Conservation (phyloP, 2,888 invertebrate genomes). For the Latrodectus hesperus region DNA sequence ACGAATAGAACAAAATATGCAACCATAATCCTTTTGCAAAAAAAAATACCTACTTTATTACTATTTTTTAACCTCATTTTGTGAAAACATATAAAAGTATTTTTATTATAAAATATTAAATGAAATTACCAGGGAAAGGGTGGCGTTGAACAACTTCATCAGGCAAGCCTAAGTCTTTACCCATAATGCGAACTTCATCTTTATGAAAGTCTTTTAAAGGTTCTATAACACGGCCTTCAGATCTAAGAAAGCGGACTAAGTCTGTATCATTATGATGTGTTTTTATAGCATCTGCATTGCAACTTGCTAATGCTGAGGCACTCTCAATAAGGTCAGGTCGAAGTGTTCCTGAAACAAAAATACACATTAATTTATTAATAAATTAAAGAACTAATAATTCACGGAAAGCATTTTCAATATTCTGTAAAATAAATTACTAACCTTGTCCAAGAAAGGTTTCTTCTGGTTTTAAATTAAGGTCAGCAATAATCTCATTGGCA, state of each 20-base stretch:
- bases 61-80: too few species aligned
- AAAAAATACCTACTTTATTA: too few species aligned
- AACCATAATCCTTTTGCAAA: background rate
- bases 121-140: conserved; percentile 88
- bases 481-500: conserved; percentile 90
- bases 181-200: conserved; percentile 93
- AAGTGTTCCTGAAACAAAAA: conserved; percentile 82
- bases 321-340: conserved; percentile 99
- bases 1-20: background rate
- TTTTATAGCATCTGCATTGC: conserved; percentile 96
- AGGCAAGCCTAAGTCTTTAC: conserved; percentile 91
- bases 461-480: conserved; percentile 91
- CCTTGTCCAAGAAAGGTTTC: conserved; percentile 94
- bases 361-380: background rate
- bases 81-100: too few species aligned
- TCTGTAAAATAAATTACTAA: conserved; percentile 53
- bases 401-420: background rate
- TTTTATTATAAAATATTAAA: background rate
- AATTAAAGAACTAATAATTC: too few species aligned
- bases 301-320: conserved; percentile 87
- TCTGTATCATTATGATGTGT: conserved; percentile 99
- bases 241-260: conserved; percentile 85
- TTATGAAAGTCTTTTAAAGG: conserved; percentile 99
- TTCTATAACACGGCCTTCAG: conserved; percentile 91
- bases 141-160: conserved; percentile 91